Percentiles rank a stretch among this genome's conserved stretches.
phyloP scores from a whole-genome alignment of 2,113 vertebrate species.

The Aptenodytes forsteri region DNA sequence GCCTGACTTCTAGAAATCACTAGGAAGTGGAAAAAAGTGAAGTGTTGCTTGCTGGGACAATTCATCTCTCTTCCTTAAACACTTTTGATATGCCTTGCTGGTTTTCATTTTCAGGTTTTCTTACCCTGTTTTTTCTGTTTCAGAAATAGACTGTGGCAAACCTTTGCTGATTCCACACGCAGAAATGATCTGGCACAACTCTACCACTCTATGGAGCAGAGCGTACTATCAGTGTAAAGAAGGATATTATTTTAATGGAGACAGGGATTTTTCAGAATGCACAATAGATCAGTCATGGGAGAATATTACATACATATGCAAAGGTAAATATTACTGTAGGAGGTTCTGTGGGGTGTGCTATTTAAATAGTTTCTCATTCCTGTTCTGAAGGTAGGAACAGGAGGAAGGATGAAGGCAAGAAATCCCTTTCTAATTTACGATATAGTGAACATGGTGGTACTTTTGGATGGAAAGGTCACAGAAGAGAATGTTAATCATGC shows the following conservation, averaged over 20 bases:
- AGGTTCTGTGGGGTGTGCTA: not conserved
- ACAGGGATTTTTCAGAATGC: conserved; percentile 75
- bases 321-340: conserved; percentile 69
- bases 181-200: conserved; percentile 72
- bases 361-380: not conserved
- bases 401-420: not conserved
- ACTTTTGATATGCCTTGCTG: not conserved
- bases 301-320: conserved; percentile 64
- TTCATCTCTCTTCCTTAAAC: not conserved
- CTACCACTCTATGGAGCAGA: conserved; percentile 59
- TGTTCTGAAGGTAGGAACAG: not conserved
- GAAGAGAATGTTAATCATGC: not conserved
- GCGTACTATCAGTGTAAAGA: conserved; percentile 75
- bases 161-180: conserved; percentile 72
- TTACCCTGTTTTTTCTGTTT: not conserved
- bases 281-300: conserved; percentile 73
- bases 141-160: conserved; percentile 79
- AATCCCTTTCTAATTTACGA: not conserved
- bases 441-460: not conserved
- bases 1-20: not conserved
- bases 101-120: not conserved
- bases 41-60: not conserved
- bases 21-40: not conserved
- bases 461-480: not conserved
- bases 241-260: conserved; percentile 75